A percentile compares a stretch with the other conserved stretches of the same genome.
phyloP scores from a whole-genome alignment of 2,113 vertebrate genomes.

The Spea bombifrons region DNA sequence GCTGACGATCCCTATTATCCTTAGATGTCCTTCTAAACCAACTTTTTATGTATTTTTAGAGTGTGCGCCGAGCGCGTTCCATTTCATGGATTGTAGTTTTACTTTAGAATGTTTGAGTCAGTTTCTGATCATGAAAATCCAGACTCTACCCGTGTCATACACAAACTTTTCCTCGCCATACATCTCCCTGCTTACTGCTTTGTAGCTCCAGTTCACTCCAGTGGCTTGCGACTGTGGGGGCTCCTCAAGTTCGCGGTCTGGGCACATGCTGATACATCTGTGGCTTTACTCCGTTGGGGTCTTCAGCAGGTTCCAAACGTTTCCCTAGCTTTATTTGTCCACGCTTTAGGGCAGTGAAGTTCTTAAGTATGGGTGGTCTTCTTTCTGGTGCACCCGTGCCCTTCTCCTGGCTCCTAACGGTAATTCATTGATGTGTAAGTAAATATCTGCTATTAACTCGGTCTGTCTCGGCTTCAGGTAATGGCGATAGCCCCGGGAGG shows the following conservation, averaged over 20 bases:
- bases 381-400: too few relatives aligned
- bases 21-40: too few relatives aligned
- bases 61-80: too few relatives aligned
- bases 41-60: too few relatives aligned
- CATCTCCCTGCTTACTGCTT: conserved; percentile 37
- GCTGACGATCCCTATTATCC: too few relatives aligned
- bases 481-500: conserved; percentile 74
- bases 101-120: too few relatives aligned
- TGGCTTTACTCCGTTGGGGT: background rate
- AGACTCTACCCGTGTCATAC: conserved; percentile 55
- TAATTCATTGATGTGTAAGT: background rate
- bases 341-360: too few relatives aligned
- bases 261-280: background rate
- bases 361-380: too few relatives aligned
- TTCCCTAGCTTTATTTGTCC: background rate
- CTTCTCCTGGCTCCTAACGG: too few relatives aligned
- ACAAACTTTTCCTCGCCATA: background rate
- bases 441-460: background rate
- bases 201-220: conserved; percentile 25
- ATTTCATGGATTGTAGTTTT: conserved; percentile 57
- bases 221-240: conserved; percentile 14
- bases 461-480: conserved; percentile 54
- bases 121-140: background rate
- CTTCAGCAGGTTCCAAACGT: background rate
- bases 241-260: too few relatives aligned